Conservation (phyloP, 2,113 vertebrate genomes). For the Nansenia antarctica region DNA sequence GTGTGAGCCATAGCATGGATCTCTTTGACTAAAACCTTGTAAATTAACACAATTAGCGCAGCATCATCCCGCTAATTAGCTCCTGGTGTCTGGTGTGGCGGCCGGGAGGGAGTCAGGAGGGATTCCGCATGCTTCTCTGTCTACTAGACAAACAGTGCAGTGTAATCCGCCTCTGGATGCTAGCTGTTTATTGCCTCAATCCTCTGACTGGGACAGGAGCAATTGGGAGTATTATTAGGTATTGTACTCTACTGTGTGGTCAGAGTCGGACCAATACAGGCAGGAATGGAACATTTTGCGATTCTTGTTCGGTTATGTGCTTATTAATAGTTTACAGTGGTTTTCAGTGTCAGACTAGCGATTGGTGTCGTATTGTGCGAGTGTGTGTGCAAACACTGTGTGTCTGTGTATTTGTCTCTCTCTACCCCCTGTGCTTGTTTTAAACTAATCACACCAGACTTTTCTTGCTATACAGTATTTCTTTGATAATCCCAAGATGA, state of each 20-base stretch:
- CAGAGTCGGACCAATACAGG: slow-evolving; percentile 21
- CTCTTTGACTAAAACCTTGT: slow-evolving; percentile 98
- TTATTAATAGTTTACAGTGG: slow-evolving; percentile 27
- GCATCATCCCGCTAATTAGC: slow-evolving; percentile 98
- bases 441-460: slow-evolving; percentile 53
- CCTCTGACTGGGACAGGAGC: slow-evolving; percentile 41
- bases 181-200: slow-evolving; percentile 54
- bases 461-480: slow-evolving; percentile 47
- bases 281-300: slow-evolving; percentile 10
- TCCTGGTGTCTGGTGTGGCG: slow-evolving; percentile 87
- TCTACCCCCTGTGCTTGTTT: slow-evolving; percentile 46
- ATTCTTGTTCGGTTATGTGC: slow-evolving; percentile 14
- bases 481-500: slow-evolving; percentile 65
- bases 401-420: background rate
- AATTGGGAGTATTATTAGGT: slow-evolving; percentile 34
- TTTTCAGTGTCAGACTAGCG: slow-evolving; percentile 42
- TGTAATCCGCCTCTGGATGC: slow-evolving; percentile 56
- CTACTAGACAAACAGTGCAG: slow-evolving; percentile 76
- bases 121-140: slow-evolving; percentile 85
- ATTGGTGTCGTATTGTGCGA: slow-evolving; percentile 29
- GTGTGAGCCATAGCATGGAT: slow-evolving; percentile 89
- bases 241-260: slow-evolving; percentile 4
- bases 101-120: slow-evolving; percentile 84
- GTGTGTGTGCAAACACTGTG: slow-evolving; percentile 8
- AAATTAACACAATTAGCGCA: slow-evolving; percentile 99